Conservation (phyloP, 2,113 vertebrate species). For the Mustelus asterias region DNA sequence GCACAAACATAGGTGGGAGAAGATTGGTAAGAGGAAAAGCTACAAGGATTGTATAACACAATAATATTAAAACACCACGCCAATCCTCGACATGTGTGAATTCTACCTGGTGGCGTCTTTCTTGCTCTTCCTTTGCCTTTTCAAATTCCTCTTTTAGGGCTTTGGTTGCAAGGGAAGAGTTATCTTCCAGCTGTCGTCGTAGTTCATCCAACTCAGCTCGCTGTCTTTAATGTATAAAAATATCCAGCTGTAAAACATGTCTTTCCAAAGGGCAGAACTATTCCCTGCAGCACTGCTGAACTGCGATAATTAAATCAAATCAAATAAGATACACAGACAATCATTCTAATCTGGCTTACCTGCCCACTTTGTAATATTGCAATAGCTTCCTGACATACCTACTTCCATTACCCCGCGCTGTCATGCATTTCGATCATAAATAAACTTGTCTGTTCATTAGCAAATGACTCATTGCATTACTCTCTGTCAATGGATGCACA, state of each 20-base stretch:
- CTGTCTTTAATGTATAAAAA: conserved; percentile 61
- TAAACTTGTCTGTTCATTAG: background rate
- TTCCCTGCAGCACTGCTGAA: background rate
- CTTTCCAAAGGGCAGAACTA: background rate
- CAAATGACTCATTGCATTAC: background rate
- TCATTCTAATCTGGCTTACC: background rate
- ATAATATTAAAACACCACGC: background rate
- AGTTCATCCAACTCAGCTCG: conserved; percentile 75
- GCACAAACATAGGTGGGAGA: background rate
- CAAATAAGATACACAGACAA: background rate
- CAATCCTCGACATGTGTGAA: background rate
- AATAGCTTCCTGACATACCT: background rate
- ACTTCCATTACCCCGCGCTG: too few species aligned
- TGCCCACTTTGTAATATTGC: background rate
- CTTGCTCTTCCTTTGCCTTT: conserved; percentile 77
- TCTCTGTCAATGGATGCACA: background rate
- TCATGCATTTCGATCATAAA: background rate
- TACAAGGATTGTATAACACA: background rate
- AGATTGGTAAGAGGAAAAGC: background rate
- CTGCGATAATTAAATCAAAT: background rate
- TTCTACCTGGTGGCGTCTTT: conserved; percentile 77
- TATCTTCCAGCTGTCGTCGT: conserved; percentile 75
- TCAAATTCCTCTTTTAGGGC: conserved; percentile 71
- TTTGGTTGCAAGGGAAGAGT: conserved; percentile 59
- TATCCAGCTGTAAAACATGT: background rate